Base-by-base conservation (phyloP, 2,797 vertebrate species). In the Rhynchonycteris naso region DNA sequence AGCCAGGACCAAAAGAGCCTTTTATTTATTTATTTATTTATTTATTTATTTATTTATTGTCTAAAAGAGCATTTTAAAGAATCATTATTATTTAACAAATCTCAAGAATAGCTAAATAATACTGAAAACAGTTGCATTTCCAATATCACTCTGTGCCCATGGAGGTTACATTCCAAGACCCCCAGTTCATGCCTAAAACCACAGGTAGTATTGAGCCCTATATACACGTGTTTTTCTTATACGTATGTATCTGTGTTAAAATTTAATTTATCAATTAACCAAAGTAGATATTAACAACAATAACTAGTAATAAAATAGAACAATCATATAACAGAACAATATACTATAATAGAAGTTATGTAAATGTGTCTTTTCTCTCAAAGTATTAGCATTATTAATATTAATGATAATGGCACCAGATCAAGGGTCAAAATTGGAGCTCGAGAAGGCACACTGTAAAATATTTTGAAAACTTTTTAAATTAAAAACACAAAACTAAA, bases 71-170 rank as follows among this genome's bases (percentile, higher is more conserved):
- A 4, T 97, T 97, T 95, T 80, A 75, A 76, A 68, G 86, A 89
- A 86, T 84, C 71, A 72, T 74, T 75, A 69, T 92, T 85, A 95
- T 80, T 92, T 95, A 95, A 81, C 47, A 95, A 93, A 95, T 74
- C 52, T 96, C 63, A 96, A 65, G 50, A n/a, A 92, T 86, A 94
- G 80, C 24, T 92, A 94, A 93, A 63, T 87, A 94, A 43, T 80
- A 83, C 26, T 58, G 90, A 90, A 96, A 95, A 90, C 68, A 93
- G 69, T 21, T 93, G 18, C 7, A 91, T 68, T 80, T 95, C 10
- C 54, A 90, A 66, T 24, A 38, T 69, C 33, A 88, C n/a, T 63
- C 52, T 94, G 83, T 33, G 87, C 56, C 13, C 7, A 90, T 8
- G 28, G 61, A 61, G 13, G 30, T 52, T 52, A 66, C 61, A 66